Conservation (phyloP, 2,113 vertebrate species). For the Eptesicus fuscus region DNA sequence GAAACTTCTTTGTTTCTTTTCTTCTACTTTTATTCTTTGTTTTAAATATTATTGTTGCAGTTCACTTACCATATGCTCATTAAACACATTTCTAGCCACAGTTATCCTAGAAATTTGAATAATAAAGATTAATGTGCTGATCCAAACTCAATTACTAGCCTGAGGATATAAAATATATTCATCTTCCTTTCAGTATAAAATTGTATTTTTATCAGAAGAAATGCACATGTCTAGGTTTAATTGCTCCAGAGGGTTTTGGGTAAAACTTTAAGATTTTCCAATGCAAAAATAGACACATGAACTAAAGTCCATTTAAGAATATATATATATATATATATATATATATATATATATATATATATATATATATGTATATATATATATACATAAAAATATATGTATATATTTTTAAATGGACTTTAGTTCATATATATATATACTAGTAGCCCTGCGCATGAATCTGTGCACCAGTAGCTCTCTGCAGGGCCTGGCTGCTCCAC, state of each 20-base stretch:
- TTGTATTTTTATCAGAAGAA: constrained; percentile 12
- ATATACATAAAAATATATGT: too few species aligned
- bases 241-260: neutral
- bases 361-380: too few species aligned
- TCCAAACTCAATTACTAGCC: neutral
- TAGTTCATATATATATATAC: too few species aligned
- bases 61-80: neutral
- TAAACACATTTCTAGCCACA: constrained; percentile 1
- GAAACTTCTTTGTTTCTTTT: constrained; percentile 61
- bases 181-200: constrained; percentile 15
- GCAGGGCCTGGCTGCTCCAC: too few species aligned
- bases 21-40: constrained; percentile 13
- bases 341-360: too few species aligned
- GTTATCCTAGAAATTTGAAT: constrained; percentile 17
- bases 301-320: neutral
- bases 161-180: neutral
- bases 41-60: neutral
- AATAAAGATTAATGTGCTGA: constrained; percentile 35
- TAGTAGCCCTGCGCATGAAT: too few species aligned
- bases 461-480: neutral
- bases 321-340: too few species aligned
- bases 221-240: neutral
- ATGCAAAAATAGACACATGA: neutral
- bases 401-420: too few species aligned
- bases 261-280: constrained; percentile 33